Evolutionary conservation across 2,113 vertebrate genomes (phyloP), one percentile per base, ranked within the genome.

Genomic region (Myiopsitta monachus): DNA sequence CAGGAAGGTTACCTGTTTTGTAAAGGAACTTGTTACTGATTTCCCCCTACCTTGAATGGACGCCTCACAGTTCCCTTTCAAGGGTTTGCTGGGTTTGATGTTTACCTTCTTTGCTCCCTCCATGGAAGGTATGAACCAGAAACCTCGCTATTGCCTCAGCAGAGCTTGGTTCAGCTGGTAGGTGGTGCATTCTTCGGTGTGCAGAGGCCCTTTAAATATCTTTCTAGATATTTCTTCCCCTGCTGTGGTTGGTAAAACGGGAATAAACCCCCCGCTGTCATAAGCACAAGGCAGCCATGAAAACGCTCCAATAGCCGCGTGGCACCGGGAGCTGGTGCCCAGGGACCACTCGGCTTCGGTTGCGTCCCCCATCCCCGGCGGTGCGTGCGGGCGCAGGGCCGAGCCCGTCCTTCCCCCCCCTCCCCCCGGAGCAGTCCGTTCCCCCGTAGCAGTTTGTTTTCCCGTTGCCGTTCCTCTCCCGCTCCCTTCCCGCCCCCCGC

Each of bases 71-170:
- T 14, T 76, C 21, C 41, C 63, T 69, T 11, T 10, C 1, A 8
- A 14, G n/a, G 31, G 12, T 8, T 6, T 6, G 27, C 7, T 1
- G 12, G 47, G 18, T 33, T 63, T 43, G 7, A 2, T 1, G 1
- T 46, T 15, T 30, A 33, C 19, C 7, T 38, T 5, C 10, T 33
- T 51, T 14, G 14, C 36, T 49, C 10, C 39, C 36, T 21, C 41
- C 21, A 7, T 0, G 5, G 14, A 5, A 26, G 7, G 36, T 33
- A 15, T 19, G 8, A 55, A 44, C 5, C 31, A 17, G 22, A 36
- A 7, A 30, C 11, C 4, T 27, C 23, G 17, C 18, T 11, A 7
- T 19, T 23, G 2, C 5, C 27, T 18, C 67, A 13, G 72, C 44
- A 10, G 2, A 39, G 18, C 13, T 19, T 15, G 52, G 16, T 55